Base-by-base conservation (phyloP, 2,797 vertebrate genomes). In the Xenentodon cancila region DNA sequence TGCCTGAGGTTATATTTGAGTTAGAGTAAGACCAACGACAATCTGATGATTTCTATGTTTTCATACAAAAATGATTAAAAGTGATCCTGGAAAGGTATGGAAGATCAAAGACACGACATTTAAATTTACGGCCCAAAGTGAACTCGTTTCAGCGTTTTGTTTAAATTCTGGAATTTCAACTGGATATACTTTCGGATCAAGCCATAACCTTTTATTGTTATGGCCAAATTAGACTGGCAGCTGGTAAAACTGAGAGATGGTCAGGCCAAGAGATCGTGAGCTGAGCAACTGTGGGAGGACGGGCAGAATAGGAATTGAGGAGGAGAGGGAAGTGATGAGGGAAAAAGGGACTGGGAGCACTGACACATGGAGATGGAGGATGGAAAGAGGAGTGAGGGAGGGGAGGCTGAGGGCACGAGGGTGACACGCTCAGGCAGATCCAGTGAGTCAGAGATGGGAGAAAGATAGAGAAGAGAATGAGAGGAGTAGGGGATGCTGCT, bases 171-270 rank as follows among this genome's bases (percentile, higher is more conserved):
- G 45, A 47, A 47, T 47, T 20, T 20, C 11, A 13, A 20, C 12
- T 37, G 34, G 34, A 37, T 37, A 11, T 12, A 45, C n/a, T 45
- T 45, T 45, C n/a, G 43, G 9, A 73, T 68, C 17, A 19, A 67
- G n/a, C 21, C 56, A 25, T 53, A 21, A 30, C 17, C 47, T 56
- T 56, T 56, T 7, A 8, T 59, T 32, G 55, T 56, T 50, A 21
- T 19, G 56, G 55, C 52, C 45, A 47, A 67, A 59, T 53, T 18
- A 22, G 78, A 73, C 50, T 71, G 82, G 62, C 82, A 88, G 80
- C 81, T 86, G 86, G 79, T 79, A 75, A 73, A 47, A 71, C 75
- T 77, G 75, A 43, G 57, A 76, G 70, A 73, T 53, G 74, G 79
- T 84, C 67, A 64, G 73, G 59, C 25, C 68, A 34, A 49, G 30